Conservation (phyloP, 2,888 invertebrate genomes). For the Graphium colonna region DNA sequence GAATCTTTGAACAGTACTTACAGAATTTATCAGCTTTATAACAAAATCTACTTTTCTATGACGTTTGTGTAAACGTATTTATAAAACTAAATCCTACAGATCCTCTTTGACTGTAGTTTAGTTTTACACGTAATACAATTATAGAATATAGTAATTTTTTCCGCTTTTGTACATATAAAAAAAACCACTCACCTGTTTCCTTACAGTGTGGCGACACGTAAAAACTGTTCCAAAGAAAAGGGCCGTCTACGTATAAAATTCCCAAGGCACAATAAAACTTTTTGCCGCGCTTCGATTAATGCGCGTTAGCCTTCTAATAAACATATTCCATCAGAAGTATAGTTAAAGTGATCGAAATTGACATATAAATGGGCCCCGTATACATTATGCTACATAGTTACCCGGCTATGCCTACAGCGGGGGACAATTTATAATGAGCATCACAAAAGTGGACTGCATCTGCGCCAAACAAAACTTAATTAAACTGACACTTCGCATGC, state of each 20-base stretch:
- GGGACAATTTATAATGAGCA: constrained; percentile 51
- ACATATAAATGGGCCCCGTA: constrained; percentile 6
- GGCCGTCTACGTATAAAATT: background rate
- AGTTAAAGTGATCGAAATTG: constrained; percentile 6
- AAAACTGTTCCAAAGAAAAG: background rate
- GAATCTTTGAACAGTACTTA: no score
- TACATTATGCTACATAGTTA: constrained; percentile 46
- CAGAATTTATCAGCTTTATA: no score
- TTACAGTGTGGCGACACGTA: background rate
- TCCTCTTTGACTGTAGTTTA: no score
- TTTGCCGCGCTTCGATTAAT: background rate
- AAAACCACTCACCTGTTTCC: background rate
- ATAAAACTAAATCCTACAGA: no score
- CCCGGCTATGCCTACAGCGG: constrained; percentile 60
- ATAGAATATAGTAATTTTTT: no score
- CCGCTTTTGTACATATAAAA: background rate
- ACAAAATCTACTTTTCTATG: no score
- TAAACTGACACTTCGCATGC: constrained; percentile 70
- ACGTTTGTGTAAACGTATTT: no score
- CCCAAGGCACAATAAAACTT: background rate
- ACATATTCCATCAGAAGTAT: background rate
- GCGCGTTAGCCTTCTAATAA: background rate
- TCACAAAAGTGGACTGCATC: constrained; percentile 63
- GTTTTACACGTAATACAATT: no score
- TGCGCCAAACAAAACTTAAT: constrained; percentile 71